These are phyloP conservation scores for Synanthedon andrenaeformis DNA, from an alignment of 2,888 invertebrate genomes.

Conservation along the genomic window DNA sequence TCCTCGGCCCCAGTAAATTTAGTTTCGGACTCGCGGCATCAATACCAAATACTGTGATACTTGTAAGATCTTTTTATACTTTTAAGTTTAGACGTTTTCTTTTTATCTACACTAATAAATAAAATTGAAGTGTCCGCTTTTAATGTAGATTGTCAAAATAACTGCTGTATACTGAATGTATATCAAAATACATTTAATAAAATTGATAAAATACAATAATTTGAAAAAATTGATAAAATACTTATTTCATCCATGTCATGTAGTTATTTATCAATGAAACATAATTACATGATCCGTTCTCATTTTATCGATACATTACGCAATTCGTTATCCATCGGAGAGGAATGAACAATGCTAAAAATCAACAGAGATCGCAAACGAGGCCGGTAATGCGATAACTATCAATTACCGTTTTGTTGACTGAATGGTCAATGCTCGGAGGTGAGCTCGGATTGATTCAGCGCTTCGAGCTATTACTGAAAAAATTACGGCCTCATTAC, in stretches of 20 bases:
- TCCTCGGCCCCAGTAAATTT: constrained; percentile 14
- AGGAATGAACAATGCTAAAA: constrained; percentile 19
- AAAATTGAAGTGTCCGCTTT: not conserved
- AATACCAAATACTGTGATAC: not conserved
- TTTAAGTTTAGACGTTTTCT: not conserved
- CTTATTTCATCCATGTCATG: too few species aligned
- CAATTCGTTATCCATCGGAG: not conserved
- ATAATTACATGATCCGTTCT: too few species aligned
- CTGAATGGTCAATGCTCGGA: constrained; percentile 32
- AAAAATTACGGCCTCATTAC: too few species aligned
- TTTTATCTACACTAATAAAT: not conserved
- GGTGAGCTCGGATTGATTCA: constrained; percentile 2
- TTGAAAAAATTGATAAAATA: too few species aligned
- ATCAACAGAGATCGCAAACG: constrained; percentile 35
- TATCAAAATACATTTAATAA: too few species aligned
- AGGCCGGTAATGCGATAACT: constrained; percentile 40
- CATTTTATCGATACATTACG: too few species aligned
- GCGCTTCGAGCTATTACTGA: too few species aligned
- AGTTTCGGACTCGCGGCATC: constrained; percentile 1
- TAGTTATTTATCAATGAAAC: too few species aligned
- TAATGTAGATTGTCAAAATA: too few species aligned
- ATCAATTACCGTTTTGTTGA: constrained; percentile 44
- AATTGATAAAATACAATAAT: too few species aligned
- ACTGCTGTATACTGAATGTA: too few species aligned
- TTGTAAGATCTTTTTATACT: not conserved